Conservation (phyloP, 2,888 invertebrate genomes). For the Hyles lineata region DNA sequence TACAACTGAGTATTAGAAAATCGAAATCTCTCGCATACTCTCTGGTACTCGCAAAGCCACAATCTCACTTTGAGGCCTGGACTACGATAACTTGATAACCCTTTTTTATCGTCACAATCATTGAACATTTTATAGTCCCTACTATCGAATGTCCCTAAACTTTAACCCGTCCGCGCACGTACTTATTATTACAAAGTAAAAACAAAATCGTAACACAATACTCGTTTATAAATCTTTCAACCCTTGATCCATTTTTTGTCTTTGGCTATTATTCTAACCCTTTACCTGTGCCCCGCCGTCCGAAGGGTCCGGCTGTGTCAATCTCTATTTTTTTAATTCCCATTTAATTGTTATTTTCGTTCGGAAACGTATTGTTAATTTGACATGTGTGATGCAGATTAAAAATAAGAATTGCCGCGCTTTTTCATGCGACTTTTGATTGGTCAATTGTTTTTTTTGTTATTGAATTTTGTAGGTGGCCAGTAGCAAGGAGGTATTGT, state of each 20-base stretch:
- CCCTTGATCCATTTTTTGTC: slow-evolving; percentile 69
- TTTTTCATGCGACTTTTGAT: background rate
- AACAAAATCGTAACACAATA: slow-evolving; percentile 47
- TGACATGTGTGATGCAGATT: slow-evolving; percentile 6
- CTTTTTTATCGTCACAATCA: too few relatives aligned
- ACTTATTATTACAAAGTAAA: slow-evolving; percentile 21
- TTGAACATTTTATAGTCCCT: background rate
- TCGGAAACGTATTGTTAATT: slow-evolving; percentile 40
- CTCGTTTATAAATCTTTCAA: slow-evolving; percentile 49
- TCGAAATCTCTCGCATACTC: too few relatives aligned
- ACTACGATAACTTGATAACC: too few relatives aligned
- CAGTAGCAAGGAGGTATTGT: background rate
- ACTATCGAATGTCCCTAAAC: background rate
- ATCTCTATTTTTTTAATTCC: slow-evolving; percentile 63
- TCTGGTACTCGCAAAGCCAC: too few relatives aligned
- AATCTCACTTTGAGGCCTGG: too few relatives aligned
- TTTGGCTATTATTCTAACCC: slow-evolving; percentile 71
- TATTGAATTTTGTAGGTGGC: background rate
- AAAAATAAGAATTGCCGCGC: background rate
- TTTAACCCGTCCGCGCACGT: background rate
- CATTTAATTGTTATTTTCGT: slow-evolving; percentile 60
- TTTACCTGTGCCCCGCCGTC: slow-evolving; percentile 74
- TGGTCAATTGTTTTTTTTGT: background rate
- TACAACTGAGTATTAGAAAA: too few relatives aligned
- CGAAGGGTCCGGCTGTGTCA: slow-evolving; percentile 70